A percentile compares a stretch with the other conserved stretches of the same genome.
phyloP scores from a whole-genome alignment of 2,113 vertebrate genomes.

The Chrysochloris asiatica region DNA sequence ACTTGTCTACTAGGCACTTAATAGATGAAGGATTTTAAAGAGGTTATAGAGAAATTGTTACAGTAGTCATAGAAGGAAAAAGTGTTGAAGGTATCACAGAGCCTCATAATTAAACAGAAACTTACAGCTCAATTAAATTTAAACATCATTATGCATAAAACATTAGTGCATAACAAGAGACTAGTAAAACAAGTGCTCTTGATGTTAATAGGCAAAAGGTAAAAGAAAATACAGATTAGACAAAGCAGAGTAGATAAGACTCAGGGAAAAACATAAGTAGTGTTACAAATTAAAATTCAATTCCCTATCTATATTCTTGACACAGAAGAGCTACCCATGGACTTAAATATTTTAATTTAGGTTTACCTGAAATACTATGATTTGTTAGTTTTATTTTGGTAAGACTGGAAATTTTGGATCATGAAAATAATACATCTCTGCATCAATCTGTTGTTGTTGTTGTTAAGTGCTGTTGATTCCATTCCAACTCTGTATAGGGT shows the following conservation, averaged over 20 bases:
- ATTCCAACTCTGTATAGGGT: too few relatives aligned
- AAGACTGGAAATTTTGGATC: neutral
- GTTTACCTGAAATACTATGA: slow-evolving; percentile 56
- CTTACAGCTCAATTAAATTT: slow-evolving; percentile 87
- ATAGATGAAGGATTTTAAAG: slow-evolving; percentile 82
- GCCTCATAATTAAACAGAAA: slow-evolving; percentile 86
- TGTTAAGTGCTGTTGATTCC: too few relatives aligned
- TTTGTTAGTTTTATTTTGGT: slow-evolving; percentile 34
- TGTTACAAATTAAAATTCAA: slow-evolving; percentile 51
- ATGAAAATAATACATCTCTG: neutral
- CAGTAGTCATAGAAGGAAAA: slow-evolving; percentile 83
- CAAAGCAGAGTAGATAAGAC: slow-evolving; percentile 62
- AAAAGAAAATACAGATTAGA: slow-evolving; percentile 72
- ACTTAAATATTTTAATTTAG: slow-evolving; percentile 59
- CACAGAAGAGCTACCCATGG: slow-evolving; percentile 22
- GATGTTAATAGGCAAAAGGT: slow-evolving; percentile 80
- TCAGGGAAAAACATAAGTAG: slow-evolving; percentile 71
- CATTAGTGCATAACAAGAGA: slow-evolving; percentile 80
- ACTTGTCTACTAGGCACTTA: slow-evolving; percentile 76
- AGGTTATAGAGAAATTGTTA: slow-evolving; percentile 78
- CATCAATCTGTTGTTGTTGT: too few relatives aligned
- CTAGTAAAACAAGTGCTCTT: slow-evolving; percentile 81
- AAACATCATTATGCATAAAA: slow-evolving; percentile 86
- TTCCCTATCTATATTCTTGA: slow-evolving; percentile 57
- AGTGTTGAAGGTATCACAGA: slow-evolving; percentile 84